Conservation (phyloP, 2,888 invertebrate genomes). For the Scrobipalpa costella region DNA sequence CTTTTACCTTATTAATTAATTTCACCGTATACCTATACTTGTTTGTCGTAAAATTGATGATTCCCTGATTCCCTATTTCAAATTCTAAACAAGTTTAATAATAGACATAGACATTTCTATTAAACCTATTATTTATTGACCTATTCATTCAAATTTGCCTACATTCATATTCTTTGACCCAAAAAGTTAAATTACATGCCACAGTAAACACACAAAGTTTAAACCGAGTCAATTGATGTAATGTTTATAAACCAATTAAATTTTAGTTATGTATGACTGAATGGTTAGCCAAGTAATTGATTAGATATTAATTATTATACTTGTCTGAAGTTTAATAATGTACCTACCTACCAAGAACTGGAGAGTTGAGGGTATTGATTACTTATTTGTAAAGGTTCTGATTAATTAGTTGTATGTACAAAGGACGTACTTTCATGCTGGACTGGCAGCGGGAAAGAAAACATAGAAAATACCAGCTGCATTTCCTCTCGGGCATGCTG, state of each 20-base stretch:
- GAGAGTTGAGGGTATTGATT: background rate
- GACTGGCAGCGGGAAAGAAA: too few species aligned
- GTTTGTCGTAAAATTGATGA: background rate
- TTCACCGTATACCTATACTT: background rate
- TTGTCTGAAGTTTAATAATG: background rate
- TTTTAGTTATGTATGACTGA: conserved; percentile 27
- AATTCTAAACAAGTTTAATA: too few species aligned
- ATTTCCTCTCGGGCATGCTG: too few species aligned
- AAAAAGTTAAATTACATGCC: conserved; percentile 37
- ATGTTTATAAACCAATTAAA: conserved; percentile 36
- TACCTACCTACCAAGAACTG: too few species aligned
- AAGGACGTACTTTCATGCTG: too few species aligned
- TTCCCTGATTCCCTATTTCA: too few species aligned
- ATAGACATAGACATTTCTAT: too few species aligned
- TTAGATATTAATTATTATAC: background rate
- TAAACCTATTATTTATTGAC: too few species aligned
- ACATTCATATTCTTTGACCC: conserved; percentile 30
- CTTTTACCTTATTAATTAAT: too few species aligned
- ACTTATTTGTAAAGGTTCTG: background rate
- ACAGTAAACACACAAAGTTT: conserved; percentile 37
- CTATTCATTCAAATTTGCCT: too few species aligned
- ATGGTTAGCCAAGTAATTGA: conserved; percentile 15
- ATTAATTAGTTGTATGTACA: too few species aligned
- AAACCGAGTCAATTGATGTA: conserved; percentile 38
- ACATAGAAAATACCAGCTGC: too few species aligned